A percentile compares a stretch with the other conserved stretches of the same genome.
Conservation (phyloP, 2,113 vertebrate species). For the Xiphophorus hellerii region DNA sequence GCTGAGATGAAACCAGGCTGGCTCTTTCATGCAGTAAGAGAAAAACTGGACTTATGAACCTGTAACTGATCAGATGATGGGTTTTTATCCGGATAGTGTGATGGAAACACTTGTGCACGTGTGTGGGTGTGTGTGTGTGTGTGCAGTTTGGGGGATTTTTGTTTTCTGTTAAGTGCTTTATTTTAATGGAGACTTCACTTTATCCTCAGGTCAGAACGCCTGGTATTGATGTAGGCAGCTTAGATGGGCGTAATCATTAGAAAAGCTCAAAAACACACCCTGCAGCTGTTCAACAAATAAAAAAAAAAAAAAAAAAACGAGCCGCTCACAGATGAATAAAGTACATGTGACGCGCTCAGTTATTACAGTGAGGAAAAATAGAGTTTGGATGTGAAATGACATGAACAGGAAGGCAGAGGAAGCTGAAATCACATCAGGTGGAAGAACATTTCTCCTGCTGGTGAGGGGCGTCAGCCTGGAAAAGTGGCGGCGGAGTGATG, state of each 20-base stretch:
- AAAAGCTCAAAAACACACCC: conserved; percentile 1
- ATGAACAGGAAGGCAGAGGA: background rate
- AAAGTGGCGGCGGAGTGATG: conserved; percentile 33
- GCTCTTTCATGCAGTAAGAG: background rate
- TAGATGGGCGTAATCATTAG: conserved; percentile 26
- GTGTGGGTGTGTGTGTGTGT: no score
- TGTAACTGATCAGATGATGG: background rate
- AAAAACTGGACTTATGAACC: background rate
- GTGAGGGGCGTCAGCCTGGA: conserved; percentile 23
- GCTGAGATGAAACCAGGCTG: background rate
- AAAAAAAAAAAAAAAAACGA: background rate
- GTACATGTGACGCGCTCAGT: background rate
- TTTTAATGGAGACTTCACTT: conserved; percentile 28
- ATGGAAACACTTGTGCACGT: background rate
- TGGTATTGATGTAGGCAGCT: conserved; percentile 19
- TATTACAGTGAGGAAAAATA: background rate
- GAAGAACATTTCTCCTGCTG: background rate
- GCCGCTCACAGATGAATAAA: conserved; percentile 14
- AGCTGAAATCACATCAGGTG: background rate
- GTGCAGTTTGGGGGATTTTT: no score
- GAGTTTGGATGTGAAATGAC: no score
- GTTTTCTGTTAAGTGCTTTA: conserved; percentile 1
- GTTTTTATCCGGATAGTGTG: background rate
- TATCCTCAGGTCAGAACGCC: conserved; percentile 18
- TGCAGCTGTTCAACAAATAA: conserved; percentile 14